phyloP scores from a whole-genome alignment of 2,113 vertebrate species.

The Polyodon spathula region DNA sequence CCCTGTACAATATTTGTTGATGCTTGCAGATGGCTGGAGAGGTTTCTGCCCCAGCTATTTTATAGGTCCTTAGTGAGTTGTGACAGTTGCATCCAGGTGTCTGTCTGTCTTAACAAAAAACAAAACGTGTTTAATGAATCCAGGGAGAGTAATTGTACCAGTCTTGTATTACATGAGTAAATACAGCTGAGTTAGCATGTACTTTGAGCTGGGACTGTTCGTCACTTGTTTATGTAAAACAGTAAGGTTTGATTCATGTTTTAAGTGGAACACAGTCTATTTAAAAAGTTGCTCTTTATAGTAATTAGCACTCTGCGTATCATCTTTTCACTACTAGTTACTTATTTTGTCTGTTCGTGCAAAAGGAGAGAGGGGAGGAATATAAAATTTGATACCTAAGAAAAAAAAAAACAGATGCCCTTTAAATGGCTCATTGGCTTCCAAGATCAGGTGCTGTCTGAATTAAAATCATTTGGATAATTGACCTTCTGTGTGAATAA shows the following conservation, averaged over 20 bases:
- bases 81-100: background rate
- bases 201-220: too few relatives aligned
- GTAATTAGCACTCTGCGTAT: too few relatives aligned
- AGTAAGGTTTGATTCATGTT: too few relatives aligned
- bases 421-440: constrained; percentile 63
- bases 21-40: background rate
- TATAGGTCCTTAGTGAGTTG: background rate
- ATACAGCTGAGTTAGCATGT: too few relatives aligned
- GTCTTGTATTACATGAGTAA: background rate
- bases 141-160: background rate
- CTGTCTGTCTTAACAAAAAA: background rate
- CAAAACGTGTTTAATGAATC: background rate
- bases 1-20: background rate
- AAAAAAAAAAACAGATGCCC: constrained; percentile 56
- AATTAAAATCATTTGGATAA: constrained; percentile 70
- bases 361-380: constrained; percentile 37
- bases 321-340: too few relatives aligned
- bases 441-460: constrained; percentile 52
- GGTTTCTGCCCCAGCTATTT: background rate
- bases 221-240: too few relatives aligned
- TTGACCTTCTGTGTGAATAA: constrained; percentile 67
- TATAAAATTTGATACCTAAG: constrained; percentile 44
- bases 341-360: constrained; percentile 15
- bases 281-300: too few relatives aligned
- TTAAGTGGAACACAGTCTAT: too few relatives aligned